phyloP scores from a whole-genome alignment of 1,140 invertebrate species.

The Triops longicaudatus region DNA sequence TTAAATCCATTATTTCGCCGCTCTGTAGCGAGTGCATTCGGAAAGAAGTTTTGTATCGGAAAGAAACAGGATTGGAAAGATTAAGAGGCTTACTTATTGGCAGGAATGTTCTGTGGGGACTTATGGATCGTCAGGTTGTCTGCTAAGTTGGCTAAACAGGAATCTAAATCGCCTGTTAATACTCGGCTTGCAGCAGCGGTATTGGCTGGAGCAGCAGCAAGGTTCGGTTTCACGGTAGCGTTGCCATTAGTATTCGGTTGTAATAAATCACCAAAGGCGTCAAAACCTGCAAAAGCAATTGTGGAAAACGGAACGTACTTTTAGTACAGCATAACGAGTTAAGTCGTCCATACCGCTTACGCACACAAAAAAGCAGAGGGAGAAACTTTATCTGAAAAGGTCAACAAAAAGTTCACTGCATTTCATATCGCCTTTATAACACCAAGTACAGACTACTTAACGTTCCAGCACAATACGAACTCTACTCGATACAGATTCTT shows the following conservation, averaged over 20 bases:
- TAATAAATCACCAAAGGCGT: conserved; percentile 61
- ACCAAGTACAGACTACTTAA: too few relatives aligned
- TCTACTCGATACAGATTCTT: too few relatives aligned
- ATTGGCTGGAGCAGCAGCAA: conserved; percentile 20
- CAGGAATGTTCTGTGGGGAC: conserved; percentile 40
- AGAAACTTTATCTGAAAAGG: too few relatives aligned
- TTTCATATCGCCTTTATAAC: too few relatives aligned
- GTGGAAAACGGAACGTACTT: neutral
- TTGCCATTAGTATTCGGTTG: conserved; percentile 46
- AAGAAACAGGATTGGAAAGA: neutral
- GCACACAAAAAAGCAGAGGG: too few relatives aligned
- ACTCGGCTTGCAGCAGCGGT: conserved; percentile 51
- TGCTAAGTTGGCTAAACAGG: conserved; percentile 77
- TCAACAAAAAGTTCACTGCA: too few relatives aligned
- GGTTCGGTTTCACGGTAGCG: conserved; percentile 20
- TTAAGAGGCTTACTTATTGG: neutral
- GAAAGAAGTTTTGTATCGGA: too few relatives aligned
- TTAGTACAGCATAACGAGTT: neutral
- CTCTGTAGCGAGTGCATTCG: too few relatives aligned
- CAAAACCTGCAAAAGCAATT: conserved; percentile 47
- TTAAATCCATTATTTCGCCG: too few relatives aligned
- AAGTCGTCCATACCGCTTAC: neutral
- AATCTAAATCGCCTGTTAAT: conserved; percentile 83
- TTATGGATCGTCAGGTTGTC: conserved; percentile 88
- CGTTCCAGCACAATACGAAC: too few relatives aligned